These are phyloP conservation scores for Erethizon dorsatum DNA, from an alignment of 2,797 vertebrate species.

Conservation along the genomic window DNA sequence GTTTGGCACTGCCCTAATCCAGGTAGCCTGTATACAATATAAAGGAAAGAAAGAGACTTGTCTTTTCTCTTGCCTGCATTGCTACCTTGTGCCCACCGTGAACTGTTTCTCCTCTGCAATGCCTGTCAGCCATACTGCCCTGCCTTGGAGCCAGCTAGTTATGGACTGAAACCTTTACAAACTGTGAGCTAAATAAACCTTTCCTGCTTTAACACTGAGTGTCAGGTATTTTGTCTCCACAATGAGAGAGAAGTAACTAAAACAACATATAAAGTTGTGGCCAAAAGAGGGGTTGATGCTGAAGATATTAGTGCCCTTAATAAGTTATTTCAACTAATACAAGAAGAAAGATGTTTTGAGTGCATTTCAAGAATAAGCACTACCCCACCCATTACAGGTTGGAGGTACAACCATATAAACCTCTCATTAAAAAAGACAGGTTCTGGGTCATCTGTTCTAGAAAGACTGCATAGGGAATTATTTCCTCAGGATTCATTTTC, in stretches of 20 bases:
- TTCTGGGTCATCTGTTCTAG: neutral
- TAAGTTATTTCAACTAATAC: neutral
- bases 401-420: neutral
- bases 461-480: neutral
- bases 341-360: neutral
- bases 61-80: neutral
- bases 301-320: neutral
- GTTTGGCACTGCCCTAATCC: neutral
- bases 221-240: neutral
- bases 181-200: neutral
- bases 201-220: neutral
- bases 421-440: neutral
- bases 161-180: neutral
- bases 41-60: neutral
- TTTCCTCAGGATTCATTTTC: neutral
- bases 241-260: neutral
- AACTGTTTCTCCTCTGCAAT: neutral
- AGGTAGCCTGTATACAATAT: neutral
- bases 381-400: neutral
- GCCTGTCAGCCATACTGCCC: neutral
- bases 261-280: neutral
- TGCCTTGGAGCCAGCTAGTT: neutral
- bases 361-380: neutral
- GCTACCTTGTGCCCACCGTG: neutral
- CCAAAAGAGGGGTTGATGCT: neutral